Evolutionary conservation across 1,140 invertebrate species (phyloP), one percentile per base, ranked within the genome.

Genomic region (Heterodera schachtii): DNA sequence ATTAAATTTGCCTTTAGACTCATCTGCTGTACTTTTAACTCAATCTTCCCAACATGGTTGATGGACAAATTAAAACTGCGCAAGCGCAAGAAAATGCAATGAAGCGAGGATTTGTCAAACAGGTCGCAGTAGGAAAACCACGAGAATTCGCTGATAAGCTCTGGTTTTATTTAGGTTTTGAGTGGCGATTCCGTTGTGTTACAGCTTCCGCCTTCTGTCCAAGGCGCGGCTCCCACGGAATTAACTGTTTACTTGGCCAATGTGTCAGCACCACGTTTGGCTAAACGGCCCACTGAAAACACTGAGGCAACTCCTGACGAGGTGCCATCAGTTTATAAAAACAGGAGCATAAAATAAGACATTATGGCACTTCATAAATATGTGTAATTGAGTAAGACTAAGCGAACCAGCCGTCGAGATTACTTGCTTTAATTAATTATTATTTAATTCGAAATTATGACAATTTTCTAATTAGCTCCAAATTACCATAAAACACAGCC

Each of bases 121-220:
- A 86, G 43, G 84, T 85, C 21, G 16, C 47, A 31, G 31, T 73
- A 46, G 9, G 4, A 8, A 46, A 75, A n/a, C 21, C 49, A 47
- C 31, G 67, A 81, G 21, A 41, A 16, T 44, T 19, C 43, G 21
- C 11, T 49, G 19, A 52, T 31, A 57, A 67, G 9, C 6, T 71
- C 11, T 0, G 0, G 6, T 11, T 3, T 46, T 52, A 75, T 81
- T 85, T 74, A 96, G 95, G 93, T 96, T 75, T 91, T 95, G 31
- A 96, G 95, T 78, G 95, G 95, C 70, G 95, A 97, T 92, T 94
- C 94, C 75, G 92, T 98, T 64, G 93, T 96, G 66, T 94, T 98
- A 83, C 92, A 95, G 86, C 95, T 93, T 70, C 93, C 94, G 3
- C 69, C 77, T 7, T 21, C 70, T 64, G 88, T 88, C 78, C 93